Evolutionary conservation across 2,888 invertebrate species (phyloP).

Genomic region (Drosophila borborema): DNA sequence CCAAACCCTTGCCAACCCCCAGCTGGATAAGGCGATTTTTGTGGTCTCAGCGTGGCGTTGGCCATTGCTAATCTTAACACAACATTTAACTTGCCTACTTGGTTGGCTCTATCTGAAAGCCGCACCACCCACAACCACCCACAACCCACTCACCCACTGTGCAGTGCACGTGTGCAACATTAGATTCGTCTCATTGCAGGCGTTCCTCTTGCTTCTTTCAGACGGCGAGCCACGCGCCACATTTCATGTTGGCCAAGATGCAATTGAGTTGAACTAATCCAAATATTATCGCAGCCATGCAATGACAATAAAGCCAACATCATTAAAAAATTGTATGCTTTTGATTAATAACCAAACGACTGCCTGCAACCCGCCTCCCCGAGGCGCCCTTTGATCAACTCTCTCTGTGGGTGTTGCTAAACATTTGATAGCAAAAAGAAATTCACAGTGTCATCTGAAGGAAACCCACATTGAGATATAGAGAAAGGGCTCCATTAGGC

Average conservation of each 20-base stretch:
- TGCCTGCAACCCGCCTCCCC: slow-evolving; percentile 16
- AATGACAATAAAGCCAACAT: slow-evolving; percentile 62
- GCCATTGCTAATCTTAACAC: slow-evolving; percentile 76
- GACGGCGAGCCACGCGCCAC: slow-evolving; percentile 53
- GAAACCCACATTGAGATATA: slow-evolving; percentile 17
- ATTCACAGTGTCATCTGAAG: slow-evolving; percentile 49
- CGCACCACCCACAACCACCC: slow-evolving; percentile 9
- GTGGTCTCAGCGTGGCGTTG: slow-evolving; percentile 48
- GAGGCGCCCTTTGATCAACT: slow-evolving; percentile 61
- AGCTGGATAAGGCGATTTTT: slow-evolving; percentile 70
- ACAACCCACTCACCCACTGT: slow-evolving; percentile 23
- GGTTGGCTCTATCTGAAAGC: slow-evolving; percentile 53
- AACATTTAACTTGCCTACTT: slow-evolving; percentile 70
- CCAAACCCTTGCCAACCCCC: slow-evolving; percentile 24
- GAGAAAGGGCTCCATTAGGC: slow-evolving; percentile 46
- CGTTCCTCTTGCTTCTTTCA: slow-evolving; percentile 28
- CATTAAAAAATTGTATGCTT: slow-evolving; percentile 74
- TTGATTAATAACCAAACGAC: slow-evolving; percentile 74
- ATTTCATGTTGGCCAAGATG: slow-evolving; percentile 60
- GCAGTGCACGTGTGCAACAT: slow-evolving; percentile 80
- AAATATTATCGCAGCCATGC: slow-evolving; percentile 78
- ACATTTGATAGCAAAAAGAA: slow-evolving; percentile 60
- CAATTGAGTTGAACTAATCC: slow-evolving; percentile 84
- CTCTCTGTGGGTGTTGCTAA: slow-evolving; percentile 41
- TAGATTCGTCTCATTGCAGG: slow-evolving; percentile 78